Base-by-base conservation (phyloP, 2,113 vertebrate genomes). In the Ciconia boyciana region DNA sequence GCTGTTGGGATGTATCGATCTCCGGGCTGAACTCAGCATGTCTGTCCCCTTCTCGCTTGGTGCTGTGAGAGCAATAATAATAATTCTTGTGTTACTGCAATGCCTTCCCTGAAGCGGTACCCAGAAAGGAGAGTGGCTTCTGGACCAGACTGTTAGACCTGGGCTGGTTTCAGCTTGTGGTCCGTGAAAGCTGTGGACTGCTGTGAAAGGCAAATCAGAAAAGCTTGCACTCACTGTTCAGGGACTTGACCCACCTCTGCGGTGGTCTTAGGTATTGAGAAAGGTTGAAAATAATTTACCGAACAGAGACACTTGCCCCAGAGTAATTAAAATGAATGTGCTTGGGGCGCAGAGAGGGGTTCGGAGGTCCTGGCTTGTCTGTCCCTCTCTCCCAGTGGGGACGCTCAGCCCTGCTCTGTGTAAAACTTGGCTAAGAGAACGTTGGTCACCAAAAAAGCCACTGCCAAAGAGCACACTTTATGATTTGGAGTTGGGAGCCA, bases 151-250 rank as follows among this genome's bases (percentile, higher is more conserved):
- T 32, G 10, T 43, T 32, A 13, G 64, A 21, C 39, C n/a, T 6
- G 19, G n/a, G 19, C 69, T 78, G 91, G 0, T 26, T 75, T 62
- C 1, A 2, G 28, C 9, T 9, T 7, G 17, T 43, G 44, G 10
- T 32, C 51, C 0, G 0, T 34, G 80, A 7, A 26, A 54, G 31
- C 71, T 29, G 31, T 9, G 44, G 51, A 2, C 13, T 19, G 46
- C 17, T 62, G 57, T 32, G 65, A 12, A 25, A 39, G 36, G 51
- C 44, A 13, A 39, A 75, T 16, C n/a, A 15, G 86, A 70, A 68
- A 49, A 87, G 64, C 68, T 86, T 41, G 21, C 77, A 2, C 16
- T 48, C 3, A 1, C 46, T 31, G 29, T 65, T 29, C 24, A n/a
- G 60, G 52, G 62, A 26, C 36, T 51, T 36, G 15, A 4, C 13